Evolutionary conservation across 2,113 vertebrate genomes (phyloP).

Genomic region (Okapia johnstoni): DNA sequence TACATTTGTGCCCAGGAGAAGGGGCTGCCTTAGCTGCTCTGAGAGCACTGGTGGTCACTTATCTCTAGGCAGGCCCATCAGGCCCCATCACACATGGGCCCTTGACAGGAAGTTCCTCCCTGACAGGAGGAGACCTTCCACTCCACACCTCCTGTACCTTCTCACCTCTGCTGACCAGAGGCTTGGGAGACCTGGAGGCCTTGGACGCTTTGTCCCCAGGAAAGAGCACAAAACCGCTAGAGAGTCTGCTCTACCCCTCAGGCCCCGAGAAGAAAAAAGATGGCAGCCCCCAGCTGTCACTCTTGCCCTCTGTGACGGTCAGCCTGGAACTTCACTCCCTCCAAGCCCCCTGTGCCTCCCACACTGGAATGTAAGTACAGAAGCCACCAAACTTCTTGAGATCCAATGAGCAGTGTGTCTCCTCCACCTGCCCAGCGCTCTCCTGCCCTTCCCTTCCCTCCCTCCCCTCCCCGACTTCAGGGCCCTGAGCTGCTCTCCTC

Average conservation of each 20-base stretch:
- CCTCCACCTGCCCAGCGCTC: not conserved
- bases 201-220: not conserved
- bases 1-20: not conserved
- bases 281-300: accelerated
- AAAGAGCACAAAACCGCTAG: not conserved
- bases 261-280: not conserved
- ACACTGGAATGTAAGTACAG: not conserved
- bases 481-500: not conserved
- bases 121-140: not conserved
- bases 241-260: not conserved
- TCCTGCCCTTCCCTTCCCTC: not conserved
- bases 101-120: not conserved
- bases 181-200: not conserved
- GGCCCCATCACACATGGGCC: accelerated
- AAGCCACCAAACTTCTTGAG: not conserved
- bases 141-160: not conserved
- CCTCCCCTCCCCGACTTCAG: too few species aligned
- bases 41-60: too few species aligned
- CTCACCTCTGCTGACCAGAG: not conserved
- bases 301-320: not conserved
- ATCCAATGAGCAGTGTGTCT: not conserved
- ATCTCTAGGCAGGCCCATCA: not conserved
- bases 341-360: not conserved
- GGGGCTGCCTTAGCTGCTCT: not conserved
- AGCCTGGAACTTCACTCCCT: not conserved